Evolutionary conservation across 2,797 vertebrate genomes (phyloP), one percentile per base, ranked within the genome.

Genomic region (Peromyscus melanophrys): DNA sequence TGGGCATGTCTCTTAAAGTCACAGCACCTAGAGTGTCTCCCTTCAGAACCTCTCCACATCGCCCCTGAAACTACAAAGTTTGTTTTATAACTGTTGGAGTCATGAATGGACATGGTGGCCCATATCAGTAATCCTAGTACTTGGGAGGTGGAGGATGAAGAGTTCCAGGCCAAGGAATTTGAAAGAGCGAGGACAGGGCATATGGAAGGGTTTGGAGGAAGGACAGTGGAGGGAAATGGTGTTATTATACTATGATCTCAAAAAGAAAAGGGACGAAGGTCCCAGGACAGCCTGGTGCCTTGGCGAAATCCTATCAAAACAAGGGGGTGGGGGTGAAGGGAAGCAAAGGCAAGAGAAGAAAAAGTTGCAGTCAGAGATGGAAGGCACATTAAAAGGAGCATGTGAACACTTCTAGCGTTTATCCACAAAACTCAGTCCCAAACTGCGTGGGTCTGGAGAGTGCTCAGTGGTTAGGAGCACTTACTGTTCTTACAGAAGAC

Each of bases 351-450:
- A 73, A 55, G 25, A 13, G 43, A 87, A 40, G 31, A 21, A 29
- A 81, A 83, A 27, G 14, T 37, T 29, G 55, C 29, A 34, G 2
- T 52, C 31, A 19, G 16, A 69, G 12, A 23, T 63, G 19, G 31
- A 40, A 49, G 40, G 23, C 4, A 61, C 55, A 31, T 88, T 89
- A 73, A 96, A 95, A 93, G 31, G 85, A 89, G 29, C 61, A 17
- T 57, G 31, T 69, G 63, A 80, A 87, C 73, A 96, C 94, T 95
- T 95, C 29, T 96, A 92, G 97, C 97, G 96, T 97, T 81, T 84
- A 92, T 96, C 94, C 96, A 65, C 94, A 97, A 87, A 97, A 90
- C 3, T 94, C 90, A 94, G 97, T 90, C 92, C 96, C 6, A 82
- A 4, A 11, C 31, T 78, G 17, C 40, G 46, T 76, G 5, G 40